Conservation (phyloP, 2,113 vertebrate genomes). For the Xyrauchen texanus region DNA sequence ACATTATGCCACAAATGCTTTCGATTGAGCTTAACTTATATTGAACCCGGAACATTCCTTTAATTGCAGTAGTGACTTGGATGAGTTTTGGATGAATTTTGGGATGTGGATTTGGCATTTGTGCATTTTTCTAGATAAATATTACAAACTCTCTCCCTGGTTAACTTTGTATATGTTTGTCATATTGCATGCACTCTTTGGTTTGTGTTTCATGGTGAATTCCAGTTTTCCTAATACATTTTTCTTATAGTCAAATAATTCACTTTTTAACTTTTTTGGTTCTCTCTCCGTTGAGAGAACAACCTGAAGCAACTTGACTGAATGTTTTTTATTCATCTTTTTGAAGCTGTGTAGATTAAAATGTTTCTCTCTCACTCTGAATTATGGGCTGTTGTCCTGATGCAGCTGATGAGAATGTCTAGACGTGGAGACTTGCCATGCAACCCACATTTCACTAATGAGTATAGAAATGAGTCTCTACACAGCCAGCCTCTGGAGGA, state of each 20-base stretch:
- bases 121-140: not conserved
- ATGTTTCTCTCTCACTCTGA: not conserved
- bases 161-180: not conserved
- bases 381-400: slow-evolving; percentile 4
- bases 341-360: not conserved
- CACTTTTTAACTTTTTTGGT: not conserved
- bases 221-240: not conserved
- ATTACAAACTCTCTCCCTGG: not conserved
- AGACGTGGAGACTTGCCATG: slow-evolving; percentile 72
- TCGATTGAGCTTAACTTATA: no score
- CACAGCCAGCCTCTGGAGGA: slow-evolving; percentile 40
- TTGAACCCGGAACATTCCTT: no score
- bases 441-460: slow-evolving; percentile 69
- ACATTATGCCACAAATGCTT: no score
- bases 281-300: not conserved
- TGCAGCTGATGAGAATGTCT: slow-evolving; percentile 49
- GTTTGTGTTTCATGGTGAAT: not conserved
- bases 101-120: not conserved
- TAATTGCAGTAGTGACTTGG: not conserved
- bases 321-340: not conserved
- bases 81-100: not conserved
- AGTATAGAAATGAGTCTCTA: slow-evolving; percentile 58
- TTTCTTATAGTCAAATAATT: no score
- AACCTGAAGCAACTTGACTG: not conserved
- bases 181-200: not conserved